Base-by-base conservation (phyloP, 1,140 invertebrate species). In the Zaprionus vittiger region DNA sequence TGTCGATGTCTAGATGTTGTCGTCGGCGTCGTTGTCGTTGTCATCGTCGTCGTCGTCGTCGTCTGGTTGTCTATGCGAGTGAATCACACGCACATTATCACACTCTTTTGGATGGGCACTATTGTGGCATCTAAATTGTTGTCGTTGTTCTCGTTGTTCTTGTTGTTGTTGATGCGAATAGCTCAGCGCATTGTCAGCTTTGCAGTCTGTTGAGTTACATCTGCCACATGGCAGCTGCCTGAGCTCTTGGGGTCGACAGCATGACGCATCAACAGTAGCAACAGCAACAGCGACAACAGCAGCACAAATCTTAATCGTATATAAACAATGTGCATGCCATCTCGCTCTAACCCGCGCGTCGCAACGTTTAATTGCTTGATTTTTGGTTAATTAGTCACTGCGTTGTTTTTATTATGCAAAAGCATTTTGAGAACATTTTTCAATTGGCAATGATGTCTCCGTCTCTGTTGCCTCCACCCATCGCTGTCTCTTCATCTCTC, bases 331-430 rank as follows among this genome's bases (percentile, higher is more conserved):
- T 70, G 26, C 44, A 65, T 28, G 54, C 73, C 31, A 41, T 77
- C 66, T 73, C 69, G 20, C 37, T 79, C 63, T 44, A 41, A 44
- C 14, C n/a, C 34, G 26, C 31, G 31, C 41, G 62, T 24, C 6
- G 69, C 52, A 37, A 9, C 38, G 47, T 61, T 70, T 70, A 66
- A 49, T 70, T 59, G 66, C 67, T 66, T 65, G 72, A 75, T 80
- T 70, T 72, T 80, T 74, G 74, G 49, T 89, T 87, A 89, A 87
- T 84, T 87, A 78, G 70, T 79, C 66, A 77, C 64, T 69, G 73
- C 77, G 77, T 79, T 77, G 72, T 80, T 70, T 75, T 38, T 65
- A 78, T 59, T 66, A 78, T 67, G 73, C 79, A 78, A 72, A 81
- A 72, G 52, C 59, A 67, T 73, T 80, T 73, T 62, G 24, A 44